A percentile compares a stretch with the other conserved stretches of the same genome.
phyloP scores from a whole-genome alignment of 2,797 vertebrate genomes.

The Danio aesculapii region DNA sequence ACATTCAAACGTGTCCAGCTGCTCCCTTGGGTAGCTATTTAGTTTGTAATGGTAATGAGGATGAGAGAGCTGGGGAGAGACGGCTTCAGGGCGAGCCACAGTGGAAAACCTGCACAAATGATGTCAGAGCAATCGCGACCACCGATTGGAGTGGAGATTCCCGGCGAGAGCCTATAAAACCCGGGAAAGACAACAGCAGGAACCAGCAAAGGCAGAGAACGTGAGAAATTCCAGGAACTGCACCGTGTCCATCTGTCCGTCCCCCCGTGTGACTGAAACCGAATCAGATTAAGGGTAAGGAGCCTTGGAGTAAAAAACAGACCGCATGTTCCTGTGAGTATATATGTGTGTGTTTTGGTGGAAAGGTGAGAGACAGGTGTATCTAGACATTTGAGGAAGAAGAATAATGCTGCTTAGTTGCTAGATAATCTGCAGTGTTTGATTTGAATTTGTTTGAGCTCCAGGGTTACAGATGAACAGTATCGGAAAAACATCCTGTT shows the following conservation, averaged over 20 bases:
- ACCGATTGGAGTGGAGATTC: conserved; percentile 86
- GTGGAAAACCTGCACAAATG: conserved; percentile 88
- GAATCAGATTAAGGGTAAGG: conserved; percentile 67
- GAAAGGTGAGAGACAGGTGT: conserved; percentile 45
- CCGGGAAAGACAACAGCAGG: conserved; percentile 76
- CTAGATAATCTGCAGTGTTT: conserved; percentile 13
- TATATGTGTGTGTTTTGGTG: conserved; percentile 32
- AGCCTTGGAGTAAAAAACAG: conserved; percentile 7
- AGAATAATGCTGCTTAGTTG: not conserved
- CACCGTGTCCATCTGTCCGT: conserved; percentile 49
- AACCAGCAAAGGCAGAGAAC: conserved; percentile 67
- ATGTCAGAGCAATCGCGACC: conserved; percentile 87
- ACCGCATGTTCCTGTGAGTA: conserved; percentile 4
- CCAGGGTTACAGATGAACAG: conserved; percentile 14
- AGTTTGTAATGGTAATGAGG: conserved; percentile 73
- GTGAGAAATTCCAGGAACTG: conserved; percentile 66
- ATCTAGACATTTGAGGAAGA: conserved; percentile 17
- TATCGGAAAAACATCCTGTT: conserved; percentile 42
- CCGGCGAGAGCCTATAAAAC: conserved; percentile 90
- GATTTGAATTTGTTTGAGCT: conserved; percentile 22
- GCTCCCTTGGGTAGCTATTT: conserved; percentile 67
- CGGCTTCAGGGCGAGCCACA: conserved; percentile 79
- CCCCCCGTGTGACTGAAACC: conserved; percentile 49
- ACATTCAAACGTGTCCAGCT: conserved; percentile 39
- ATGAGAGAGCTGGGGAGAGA: conserved; percentile 66